A percentile compares a stretch with the other conserved stretches of the same genome.
phyloP scores from a whole-genome alignment of 1,140 invertebrate genomes.

The Lepidotrigona ventralis region DNA sequence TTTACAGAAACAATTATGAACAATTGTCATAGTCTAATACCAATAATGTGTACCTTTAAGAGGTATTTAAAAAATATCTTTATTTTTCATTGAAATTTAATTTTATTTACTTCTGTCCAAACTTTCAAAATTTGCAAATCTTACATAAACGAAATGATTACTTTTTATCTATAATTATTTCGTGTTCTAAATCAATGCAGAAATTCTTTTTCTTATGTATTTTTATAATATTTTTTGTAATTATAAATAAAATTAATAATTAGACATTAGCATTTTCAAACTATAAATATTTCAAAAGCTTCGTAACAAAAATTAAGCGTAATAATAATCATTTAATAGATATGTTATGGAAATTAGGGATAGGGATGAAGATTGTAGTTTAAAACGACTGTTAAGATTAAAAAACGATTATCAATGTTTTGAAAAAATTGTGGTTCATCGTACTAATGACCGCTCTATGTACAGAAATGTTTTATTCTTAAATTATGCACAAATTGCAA shows the following conservation, averaged over 20 bases:
- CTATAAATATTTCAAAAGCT: background rate
- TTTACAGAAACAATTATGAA: background rate
- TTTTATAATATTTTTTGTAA: background rate
- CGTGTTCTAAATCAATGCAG: background rate
- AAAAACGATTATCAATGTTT: conserved; percentile 53
- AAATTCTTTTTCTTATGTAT: background rate
- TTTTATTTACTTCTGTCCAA: background rate
- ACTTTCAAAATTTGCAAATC: background rate
- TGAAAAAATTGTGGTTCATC: conserved; percentile 54
- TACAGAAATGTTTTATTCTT: conserved; percentile 82
- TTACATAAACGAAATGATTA: background rate
- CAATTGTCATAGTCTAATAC: background rate
- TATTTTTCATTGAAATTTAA: background rate
- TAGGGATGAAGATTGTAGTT: conserved; percentile 37
- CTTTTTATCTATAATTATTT: too few species aligned
- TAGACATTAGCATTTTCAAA: background rate
- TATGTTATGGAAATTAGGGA: conserved; percentile 15
- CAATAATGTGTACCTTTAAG: background rate
- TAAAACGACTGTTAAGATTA: conserved; percentile 47
- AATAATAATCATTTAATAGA: background rate
- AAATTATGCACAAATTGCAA: conserved; percentile 82
- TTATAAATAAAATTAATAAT: conserved; percentile 3
- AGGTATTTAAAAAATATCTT: background rate
- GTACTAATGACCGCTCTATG: conserved; percentile 75
- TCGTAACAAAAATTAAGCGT: conserved; percentile 3